Conservation (phyloP, 2,113 vertebrate species). For the Pachypanchax playfairii region DNA sequence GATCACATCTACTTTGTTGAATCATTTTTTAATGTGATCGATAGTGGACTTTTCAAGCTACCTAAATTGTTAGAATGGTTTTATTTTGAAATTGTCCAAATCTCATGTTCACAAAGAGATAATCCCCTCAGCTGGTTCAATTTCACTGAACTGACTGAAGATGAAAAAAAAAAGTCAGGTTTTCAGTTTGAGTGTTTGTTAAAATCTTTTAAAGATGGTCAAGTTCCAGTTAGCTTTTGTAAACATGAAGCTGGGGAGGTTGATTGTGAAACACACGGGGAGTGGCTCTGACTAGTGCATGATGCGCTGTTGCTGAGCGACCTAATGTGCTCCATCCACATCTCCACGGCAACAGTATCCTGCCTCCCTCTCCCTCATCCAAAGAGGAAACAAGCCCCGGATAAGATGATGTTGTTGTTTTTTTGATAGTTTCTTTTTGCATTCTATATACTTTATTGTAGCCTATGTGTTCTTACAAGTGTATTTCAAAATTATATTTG, state of each 20-base stretch:
- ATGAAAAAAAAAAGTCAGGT: conserved; percentile 26
- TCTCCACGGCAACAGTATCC: conserved; percentile 79
- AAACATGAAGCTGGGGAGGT: conserved; percentile 33
- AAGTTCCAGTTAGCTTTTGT: conserved; percentile 44
- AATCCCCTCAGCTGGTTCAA: conserved; percentile 12
- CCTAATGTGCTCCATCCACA: conserved; percentile 67
- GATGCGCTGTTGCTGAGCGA: conserved; percentile 79
- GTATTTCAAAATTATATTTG: too few species aligned
- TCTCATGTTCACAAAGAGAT: background rate
- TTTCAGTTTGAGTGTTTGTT: conserved; percentile 30
- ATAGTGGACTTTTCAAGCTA: background rate
- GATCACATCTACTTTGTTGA: background rate
- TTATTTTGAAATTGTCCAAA: conserved; percentile 17
- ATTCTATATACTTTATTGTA: background rate
- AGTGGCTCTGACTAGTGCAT: conserved; percentile 66
- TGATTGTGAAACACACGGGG: conserved; percentile 48
- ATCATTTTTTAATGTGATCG: background rate
- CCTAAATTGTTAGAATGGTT: background rate
- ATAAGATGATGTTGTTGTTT: conserved; percentile 26
- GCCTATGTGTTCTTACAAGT: background rate
- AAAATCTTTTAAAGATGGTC: conserved; percentile 19
- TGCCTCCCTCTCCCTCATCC: conserved; percentile 69
- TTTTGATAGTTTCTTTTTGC: background rate
- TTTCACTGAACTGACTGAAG: conserved; percentile 10
- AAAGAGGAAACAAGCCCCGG: conserved; percentile 31